Conservation (phyloP, 2,113 vertebrate species). For the Gyps fulvus region DNA sequence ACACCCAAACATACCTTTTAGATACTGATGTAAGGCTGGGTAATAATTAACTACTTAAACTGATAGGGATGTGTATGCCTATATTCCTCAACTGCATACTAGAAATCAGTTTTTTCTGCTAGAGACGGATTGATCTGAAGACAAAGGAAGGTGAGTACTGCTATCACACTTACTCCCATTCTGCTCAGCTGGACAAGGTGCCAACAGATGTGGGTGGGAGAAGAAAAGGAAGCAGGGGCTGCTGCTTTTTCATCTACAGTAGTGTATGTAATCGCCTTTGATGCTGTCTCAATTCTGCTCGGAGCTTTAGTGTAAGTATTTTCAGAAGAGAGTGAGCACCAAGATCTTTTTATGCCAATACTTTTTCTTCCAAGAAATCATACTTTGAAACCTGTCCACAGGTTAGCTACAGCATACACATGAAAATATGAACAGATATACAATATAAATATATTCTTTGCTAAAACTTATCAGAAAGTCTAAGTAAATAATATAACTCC, state of each 20-base stretch:
- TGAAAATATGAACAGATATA: not conserved
- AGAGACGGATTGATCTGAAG: not conserved
- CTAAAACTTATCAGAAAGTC: not conserved
- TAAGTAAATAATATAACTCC: not conserved
- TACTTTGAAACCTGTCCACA: not conserved
- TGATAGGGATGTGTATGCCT: not conserved
- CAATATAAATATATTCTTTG: not conserved
- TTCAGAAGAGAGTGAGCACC: not conserved
- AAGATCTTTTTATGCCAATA: not conserved
- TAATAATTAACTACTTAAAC: not conserved
- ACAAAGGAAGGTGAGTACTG: not conserved
- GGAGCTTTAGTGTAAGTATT: not conserved
- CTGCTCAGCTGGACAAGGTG: not conserved
- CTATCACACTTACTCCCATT: not conserved
- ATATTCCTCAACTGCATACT: not conserved
- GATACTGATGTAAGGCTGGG: not conserved
- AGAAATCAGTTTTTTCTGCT: not conserved
- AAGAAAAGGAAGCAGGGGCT: not conserved
- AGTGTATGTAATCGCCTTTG: not conserved
- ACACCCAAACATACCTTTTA: not conserved
- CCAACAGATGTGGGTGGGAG: not conserved
- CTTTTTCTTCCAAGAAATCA: not conserved
- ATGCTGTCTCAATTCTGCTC: not conserved
- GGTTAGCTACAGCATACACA: not conserved
- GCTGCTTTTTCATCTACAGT: not conserved